Evolutionary conservation across 2,888 invertebrate genomes (phyloP).

Genomic region (Eucriotettix oculatus): DNA sequence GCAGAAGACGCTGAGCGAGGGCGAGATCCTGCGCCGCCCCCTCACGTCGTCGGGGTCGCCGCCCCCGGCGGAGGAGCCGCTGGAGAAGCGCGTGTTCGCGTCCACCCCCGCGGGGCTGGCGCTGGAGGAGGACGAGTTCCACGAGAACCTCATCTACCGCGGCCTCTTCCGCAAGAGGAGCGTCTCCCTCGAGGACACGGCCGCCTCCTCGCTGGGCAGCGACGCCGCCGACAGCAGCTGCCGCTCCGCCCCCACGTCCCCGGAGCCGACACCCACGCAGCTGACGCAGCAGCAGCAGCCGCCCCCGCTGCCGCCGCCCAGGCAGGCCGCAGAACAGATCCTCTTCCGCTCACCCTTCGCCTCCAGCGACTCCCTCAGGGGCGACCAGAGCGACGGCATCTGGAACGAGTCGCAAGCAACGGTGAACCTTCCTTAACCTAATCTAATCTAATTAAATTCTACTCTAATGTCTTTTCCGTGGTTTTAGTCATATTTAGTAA

Average conservation of each 20-base stretch:
- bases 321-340: neutral
- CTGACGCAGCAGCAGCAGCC: neutral
- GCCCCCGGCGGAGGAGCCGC: neutral
- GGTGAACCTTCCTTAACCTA: too few species aligned
- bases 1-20: slow-evolving; percentile 65
- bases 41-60: neutral
- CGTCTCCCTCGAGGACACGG: slow-evolving; percentile 14
- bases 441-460: too few species aligned
- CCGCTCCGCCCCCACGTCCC: neutral
- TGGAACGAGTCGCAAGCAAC: slow-evolving; percentile 85
- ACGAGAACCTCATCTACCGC: slow-evolving; percentile 62
- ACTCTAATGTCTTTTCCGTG: too few species aligned
- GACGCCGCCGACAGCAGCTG: slow-evolving; percentile 3
- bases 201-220: slow-evolving; percentile 9
- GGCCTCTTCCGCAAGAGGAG: slow-evolving; percentile 38
- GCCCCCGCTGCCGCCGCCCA: neutral
- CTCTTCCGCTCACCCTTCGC: slow-evolving; percentile 45
- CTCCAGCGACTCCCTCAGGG: slow-evolving; percentile 65
- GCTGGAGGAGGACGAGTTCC: slow-evolving; percentile 44
- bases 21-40: slow-evolving; percentile 37
- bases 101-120: slow-evolving; percentile 1
- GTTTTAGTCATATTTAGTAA: too few species aligned
- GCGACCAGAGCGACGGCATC: slow-evolving; percentile 71
- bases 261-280: neutral
- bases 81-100: neutral